phyloP scores from a whole-genome alignment of 2,797 vertebrate species.

The Phataginus tricuspis region DNA sequence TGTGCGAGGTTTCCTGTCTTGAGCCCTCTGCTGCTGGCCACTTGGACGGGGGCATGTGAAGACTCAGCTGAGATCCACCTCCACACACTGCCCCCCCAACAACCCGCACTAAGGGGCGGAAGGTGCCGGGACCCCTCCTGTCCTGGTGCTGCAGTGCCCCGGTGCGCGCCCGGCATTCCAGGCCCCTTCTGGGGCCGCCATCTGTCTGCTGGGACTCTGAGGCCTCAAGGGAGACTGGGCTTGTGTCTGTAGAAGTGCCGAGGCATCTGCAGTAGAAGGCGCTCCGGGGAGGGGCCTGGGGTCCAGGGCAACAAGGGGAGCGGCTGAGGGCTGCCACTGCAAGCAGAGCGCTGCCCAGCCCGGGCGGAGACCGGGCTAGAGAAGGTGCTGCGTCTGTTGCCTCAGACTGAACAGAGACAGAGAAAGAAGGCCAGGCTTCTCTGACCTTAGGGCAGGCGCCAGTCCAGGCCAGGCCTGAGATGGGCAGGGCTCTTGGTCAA shows the following conservation, averaged over 20 bases:
- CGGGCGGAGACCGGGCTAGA: no score
- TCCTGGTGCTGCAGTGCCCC: background rate
- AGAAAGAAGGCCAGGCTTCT: background rate
- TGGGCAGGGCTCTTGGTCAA: background rate
- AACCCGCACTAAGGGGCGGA: no score
- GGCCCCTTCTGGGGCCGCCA: no score
- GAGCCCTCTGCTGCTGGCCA: background rate
- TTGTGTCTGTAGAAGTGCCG: no score
- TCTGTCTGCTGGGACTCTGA: background rate
- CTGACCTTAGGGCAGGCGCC: background rate
- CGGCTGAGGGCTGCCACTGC: no score
- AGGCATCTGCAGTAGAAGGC: background rate
- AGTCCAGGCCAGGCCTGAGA: background rate
- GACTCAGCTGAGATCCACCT: no score
- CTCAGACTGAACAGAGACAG: background rate
- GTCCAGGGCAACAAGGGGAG: no score
- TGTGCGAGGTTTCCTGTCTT: background rate
- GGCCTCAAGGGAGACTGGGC: background rate
- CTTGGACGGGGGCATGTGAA: background rate
- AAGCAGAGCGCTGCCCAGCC: no score
- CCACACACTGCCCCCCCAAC: no score
- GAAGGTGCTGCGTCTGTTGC: background rate
- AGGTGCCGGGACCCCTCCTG: background rate
- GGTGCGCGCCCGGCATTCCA: no score
- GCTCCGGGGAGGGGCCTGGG: no score